Evolutionary conservation across 2,797 vertebrate genomes (phyloP).

Genomic region (Glyptemys insculpta): DNA sequence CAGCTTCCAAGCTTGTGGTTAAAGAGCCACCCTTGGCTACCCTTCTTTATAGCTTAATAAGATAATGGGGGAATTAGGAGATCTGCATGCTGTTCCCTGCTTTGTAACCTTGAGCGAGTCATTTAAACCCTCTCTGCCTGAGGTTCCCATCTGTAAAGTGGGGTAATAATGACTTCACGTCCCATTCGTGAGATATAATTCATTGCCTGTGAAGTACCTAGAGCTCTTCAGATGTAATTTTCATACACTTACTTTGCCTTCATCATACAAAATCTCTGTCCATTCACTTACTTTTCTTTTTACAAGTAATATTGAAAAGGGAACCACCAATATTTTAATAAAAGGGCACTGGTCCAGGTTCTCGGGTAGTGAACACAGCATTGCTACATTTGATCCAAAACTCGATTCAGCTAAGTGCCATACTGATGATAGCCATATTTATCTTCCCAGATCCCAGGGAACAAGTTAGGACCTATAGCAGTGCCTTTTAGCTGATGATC

Average conservation of each 20-base stretch:
- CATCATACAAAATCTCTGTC: not conserved
- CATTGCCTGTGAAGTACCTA: not conserved
- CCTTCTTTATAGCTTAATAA: not conserved
- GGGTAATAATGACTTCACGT: not conserved
- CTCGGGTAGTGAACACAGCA: not conserved
- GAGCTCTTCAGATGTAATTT: not conserved
- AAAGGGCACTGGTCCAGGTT: not conserved
- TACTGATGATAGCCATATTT: not conserved
- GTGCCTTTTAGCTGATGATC: constrained; percentile 63
- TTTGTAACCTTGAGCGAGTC: not conserved
- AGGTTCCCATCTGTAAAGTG: fast-evolving
- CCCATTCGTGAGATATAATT: fast-evolving
- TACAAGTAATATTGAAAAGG: not conserved
- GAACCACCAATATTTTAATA: not conserved
- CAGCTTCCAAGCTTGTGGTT: not conserved
- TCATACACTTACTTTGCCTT: not conserved
- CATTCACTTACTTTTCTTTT: not conserved
- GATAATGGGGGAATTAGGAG: fast-evolving
- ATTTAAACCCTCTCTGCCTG: not conserved
- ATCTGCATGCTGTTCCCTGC: not conserved
- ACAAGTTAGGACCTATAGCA: not conserved
- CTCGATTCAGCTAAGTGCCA: fast-evolving
- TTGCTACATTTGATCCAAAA: not conserved
- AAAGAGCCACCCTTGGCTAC: not conserved
- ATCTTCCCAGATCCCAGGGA: not conserved